Base-by-base conservation (phyloP, 1,140 invertebrate species). In the Eupristina koningsbergeri region DNA sequence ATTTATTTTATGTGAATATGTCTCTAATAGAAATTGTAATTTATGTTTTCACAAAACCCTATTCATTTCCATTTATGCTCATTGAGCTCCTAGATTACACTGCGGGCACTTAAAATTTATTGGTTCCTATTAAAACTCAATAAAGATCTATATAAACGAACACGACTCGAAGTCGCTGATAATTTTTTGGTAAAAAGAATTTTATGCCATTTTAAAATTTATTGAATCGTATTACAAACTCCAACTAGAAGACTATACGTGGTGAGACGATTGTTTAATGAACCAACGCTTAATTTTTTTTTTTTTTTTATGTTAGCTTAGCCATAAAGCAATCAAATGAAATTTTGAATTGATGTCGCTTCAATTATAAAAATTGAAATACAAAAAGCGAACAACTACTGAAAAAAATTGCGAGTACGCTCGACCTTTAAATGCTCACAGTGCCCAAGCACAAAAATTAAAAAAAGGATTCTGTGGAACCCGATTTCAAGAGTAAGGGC, bases 51-150 rank as follows among this genome's bases (percentile, higher is more conserved):
- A 34, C 61, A 31, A 26, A 67, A 45, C 22, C n/a, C 39, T 79
- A 67, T 64, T 53, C n/a, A 79, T 64, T 63, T 63, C 41, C 41
- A 64, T 79, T 79, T 45, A 19, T 45, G 36, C 7, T 64, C 26
- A 67, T 64, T 79, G 36, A 31, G 22, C 39, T 26, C n/a, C 61
- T 64, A 64, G 76, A 64, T 69, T n/a, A 53, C n/a, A 29, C 61
- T 79, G 61, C 39, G 76, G 61, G 36, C 47, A n/a, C 78, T 67
- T 50, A 15, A 78, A 47, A 63, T 41, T 78, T 45, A 64, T 78
- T 69, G 78, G 3, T 69, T 80, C 78, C 78, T 53, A 80, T 80
- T 80, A 80, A 80, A 80, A 69, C 19, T 50, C 58, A 45, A 78
- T 78, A 78, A 78, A 78, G 36, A 63, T 78, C 17, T 17, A 78